Percentiles rank a stretch among this genome's conserved stretches.
Evolutionary conservation across 2,113 vertebrate species (phyloP).

Genomic region (Bubo bubo): DNA sequence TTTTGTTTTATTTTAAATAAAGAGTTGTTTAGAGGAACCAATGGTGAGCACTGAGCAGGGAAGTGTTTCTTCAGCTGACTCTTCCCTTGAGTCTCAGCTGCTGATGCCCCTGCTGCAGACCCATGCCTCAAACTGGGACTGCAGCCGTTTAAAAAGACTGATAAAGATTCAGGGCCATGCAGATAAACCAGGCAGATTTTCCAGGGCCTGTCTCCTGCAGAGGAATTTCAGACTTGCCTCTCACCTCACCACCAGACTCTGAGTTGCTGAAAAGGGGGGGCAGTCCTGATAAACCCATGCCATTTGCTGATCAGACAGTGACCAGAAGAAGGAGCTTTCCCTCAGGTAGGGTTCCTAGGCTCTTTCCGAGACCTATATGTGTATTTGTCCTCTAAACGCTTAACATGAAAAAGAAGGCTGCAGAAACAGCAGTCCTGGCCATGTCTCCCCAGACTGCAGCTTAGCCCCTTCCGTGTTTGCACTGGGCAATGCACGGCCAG

Average conservation of each 20-base stretch:
- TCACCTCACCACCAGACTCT: not conserved
- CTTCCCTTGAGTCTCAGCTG: not conserved
- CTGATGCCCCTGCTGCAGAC: not conserved
- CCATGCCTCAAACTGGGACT: not conserved
- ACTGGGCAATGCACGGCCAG: not conserved
- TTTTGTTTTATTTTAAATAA: not conserved
- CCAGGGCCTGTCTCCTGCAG: not conserved
- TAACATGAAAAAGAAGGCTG: not conserved
- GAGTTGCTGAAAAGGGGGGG: not conserved
- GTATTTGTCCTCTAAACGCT: not conserved
- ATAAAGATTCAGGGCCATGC: not conserved
- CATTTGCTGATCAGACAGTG: not conserved
- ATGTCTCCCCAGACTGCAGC: no score
- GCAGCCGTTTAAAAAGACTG: not conserved
- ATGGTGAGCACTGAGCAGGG: not conserved
- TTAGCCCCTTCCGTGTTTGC: not conserved
- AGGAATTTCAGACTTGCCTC: not conserved
- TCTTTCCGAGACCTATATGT: not conserved
- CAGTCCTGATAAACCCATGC: not conserved
- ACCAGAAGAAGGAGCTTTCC: not conserved
- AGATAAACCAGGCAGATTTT: not conserved
- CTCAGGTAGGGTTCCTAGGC: no score
- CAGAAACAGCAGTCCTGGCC: accelerated
- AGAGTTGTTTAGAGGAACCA: not conserved
- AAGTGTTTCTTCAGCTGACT: not conserved